Evolutionary conservation across 2,797 vertebrate species (phyloP).

Genomic region (Macroramphosus scolopax): DNA sequence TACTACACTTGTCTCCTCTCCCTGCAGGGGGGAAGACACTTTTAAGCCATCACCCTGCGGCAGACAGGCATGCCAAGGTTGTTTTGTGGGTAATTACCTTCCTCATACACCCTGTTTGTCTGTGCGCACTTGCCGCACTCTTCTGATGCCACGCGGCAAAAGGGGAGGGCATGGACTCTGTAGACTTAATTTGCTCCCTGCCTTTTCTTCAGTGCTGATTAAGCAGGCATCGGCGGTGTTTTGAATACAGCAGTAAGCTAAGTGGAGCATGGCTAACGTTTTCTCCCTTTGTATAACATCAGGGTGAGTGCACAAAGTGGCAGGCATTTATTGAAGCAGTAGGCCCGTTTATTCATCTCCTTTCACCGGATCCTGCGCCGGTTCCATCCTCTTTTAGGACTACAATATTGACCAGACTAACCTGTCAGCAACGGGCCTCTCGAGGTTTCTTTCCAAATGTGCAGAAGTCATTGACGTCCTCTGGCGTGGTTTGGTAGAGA

Average conservation of each 20-base stretch:
- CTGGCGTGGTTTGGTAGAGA: slow-evolving; percentile 42
- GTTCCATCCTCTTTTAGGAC: slow-evolving; percentile 44
- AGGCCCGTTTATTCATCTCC: slow-evolving; percentile 46
- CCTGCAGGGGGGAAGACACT: slow-evolving; percentile 65
- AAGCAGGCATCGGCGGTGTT: slow-evolving; percentile 71
- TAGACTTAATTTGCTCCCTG: slow-evolving; percentile 75
- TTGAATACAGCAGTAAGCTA: slow-evolving; percentile 67
- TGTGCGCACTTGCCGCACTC: slow-evolving; percentile 55
- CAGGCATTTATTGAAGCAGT: slow-evolving; percentile 43
- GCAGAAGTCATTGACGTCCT: slow-evolving; percentile 65
- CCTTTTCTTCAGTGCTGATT: slow-evolving; percentile 73
- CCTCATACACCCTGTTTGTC: slow-evolving; percentile 67
- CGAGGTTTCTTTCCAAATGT: slow-evolving; percentile 49
- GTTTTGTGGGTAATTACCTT: slow-evolving; percentile 81
- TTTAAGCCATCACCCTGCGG: slow-evolving; percentile 72
- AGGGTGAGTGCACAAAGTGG: slow-evolving; percentile 63
- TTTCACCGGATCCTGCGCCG: slow-evolving; percentile 13
- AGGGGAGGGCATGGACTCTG: slow-evolving; percentile 63
- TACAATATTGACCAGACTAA: slow-evolving; percentile 52
- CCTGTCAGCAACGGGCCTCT: slow-evolving; percentile 53
- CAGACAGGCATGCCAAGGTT: slow-evolving; percentile 76
- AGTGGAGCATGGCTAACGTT: slow-evolving; percentile 64
- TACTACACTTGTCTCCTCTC: slow-evolving; percentile 62
- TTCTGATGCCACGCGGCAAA: slow-evolving; percentile 59
- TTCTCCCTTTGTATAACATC: slow-evolving; percentile 48